These are phyloP conservation scores for Physella acuta DNA, from an alignment of 1,140 invertebrate genomes.

Conservation along the genomic window DNA sequence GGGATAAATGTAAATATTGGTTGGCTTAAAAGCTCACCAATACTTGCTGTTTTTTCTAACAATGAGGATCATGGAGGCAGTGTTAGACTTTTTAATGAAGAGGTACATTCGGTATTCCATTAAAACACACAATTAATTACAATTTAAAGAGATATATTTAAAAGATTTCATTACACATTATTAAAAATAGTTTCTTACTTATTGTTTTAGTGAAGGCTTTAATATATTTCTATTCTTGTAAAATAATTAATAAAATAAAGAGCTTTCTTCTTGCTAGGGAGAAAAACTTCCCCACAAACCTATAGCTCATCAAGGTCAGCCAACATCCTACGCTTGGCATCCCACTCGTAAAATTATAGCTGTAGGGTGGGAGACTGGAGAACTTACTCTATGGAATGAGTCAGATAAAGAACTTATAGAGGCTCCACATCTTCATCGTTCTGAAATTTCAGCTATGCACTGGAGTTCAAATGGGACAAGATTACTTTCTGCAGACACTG, in stretches of 20 bases:
- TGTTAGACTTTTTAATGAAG: constrained; percentile 84
- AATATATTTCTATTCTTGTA: not conserved
- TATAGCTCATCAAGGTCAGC: constrained; percentile 58
- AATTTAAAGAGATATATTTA: too few species aligned
- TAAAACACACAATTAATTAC: too few species aligned
- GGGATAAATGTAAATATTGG: constrained; percentile 68
- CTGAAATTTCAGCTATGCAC: constrained; percentile 72
- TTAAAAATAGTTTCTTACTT: too few species aligned
- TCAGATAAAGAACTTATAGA: constrained; percentile 69
- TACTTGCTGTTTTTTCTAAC: constrained; percentile 82
- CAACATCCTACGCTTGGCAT: constrained; percentile 83
- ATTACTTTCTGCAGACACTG: constrained; percentile 66
- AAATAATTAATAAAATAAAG: not conserved
- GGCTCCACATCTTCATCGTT: constrained; percentile 76
- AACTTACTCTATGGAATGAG: constrained; percentile 79
- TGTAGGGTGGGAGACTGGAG: constrained; percentile 89
- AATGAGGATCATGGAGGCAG: constrained; percentile 84
- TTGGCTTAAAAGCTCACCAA: constrained; percentile 78
- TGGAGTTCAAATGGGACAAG: constrained; percentile 80
- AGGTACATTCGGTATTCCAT: constrained; percentile 62
- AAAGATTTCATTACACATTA: too few species aligned
- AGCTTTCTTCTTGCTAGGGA: constrained; percentile 67
- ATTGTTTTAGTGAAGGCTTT: too few species aligned
- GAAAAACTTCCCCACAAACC: constrained; percentile 77
- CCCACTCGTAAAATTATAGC: constrained; percentile 78